A percentile compares a stretch with the other conserved stretches of the same genome.
Evolutionary conservation across 2,888 invertebrate species (phyloP).

Genomic region (Laspeyria flexula): DNA sequence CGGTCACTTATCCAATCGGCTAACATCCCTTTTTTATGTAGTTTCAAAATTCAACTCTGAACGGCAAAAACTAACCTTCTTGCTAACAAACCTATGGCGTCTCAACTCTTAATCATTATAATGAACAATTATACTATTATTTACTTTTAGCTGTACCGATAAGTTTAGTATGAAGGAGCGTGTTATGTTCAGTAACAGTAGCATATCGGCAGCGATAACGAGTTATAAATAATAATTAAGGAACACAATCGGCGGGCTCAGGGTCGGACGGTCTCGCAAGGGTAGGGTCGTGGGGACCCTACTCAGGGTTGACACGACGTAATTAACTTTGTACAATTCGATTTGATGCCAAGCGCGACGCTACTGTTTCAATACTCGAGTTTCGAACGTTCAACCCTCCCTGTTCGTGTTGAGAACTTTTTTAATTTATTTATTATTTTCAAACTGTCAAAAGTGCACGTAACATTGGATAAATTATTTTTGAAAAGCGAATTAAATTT

Average conservation of each 20-base stretch:
- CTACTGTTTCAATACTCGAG: conserved; percentile 66
- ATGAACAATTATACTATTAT: neutral
- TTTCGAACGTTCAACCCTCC: conserved; percentile 49
- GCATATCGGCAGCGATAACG: conserved; percentile 32
- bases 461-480: conserved; percentile 7
- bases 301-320: conserved; percentile 66
- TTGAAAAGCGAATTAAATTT: too few relatives aligned
- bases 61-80: too few relatives aligned
- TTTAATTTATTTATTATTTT: conserved; percentile 42
- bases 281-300: conserved; percentile 55
- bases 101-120: too few relatives aligned
- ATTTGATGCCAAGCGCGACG: conserved; percentile 62
- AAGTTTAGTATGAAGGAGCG: conserved; percentile 11
- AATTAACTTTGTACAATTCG: conserved; percentile 77
- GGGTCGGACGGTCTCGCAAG: conserved; percentile 24
- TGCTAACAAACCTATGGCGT: too few relatives aligned
- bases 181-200: conserved; percentile 18
- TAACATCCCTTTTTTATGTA: too few relatives aligned
- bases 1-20: too few relatives aligned
- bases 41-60: too few relatives aligned
- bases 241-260: conserved; percentile 48
- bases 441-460: conserved; percentile 15
- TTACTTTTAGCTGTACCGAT: conserved; percentile 6
- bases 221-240: conserved; percentile 59
- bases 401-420: conserved; percentile 23